Base-by-base conservation (phyloP, 2,888 invertebrate genomes). In the Orchestes rusci region DNA sequence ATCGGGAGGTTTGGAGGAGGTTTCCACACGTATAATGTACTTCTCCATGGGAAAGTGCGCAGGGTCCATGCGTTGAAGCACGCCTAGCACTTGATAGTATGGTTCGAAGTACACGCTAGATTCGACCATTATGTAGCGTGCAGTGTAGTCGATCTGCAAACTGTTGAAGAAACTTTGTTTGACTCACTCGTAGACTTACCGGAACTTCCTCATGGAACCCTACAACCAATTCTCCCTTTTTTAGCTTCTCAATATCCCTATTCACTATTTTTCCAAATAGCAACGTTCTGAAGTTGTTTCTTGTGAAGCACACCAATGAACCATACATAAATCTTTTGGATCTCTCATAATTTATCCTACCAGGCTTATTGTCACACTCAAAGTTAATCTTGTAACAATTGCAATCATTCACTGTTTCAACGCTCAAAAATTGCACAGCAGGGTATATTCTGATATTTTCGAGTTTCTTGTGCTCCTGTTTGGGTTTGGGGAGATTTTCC, bases 31-130 rank as follows among this genome's bases (percentile, higher is more conserved):
- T 1, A 87, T 73, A 45, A 88, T 77, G 59, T 84, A 85, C 46
- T 73, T 73, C 36, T 72, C 70, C 77, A 89, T 78, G 0, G 86
- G 84, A 56, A 88, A 74, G 23, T 73, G 69, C 3, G 73, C 67
- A 16, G 70, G 57, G 30, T 68, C 65, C 39, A 81, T 74, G 1
- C 66, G 67, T 59, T 83, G 76, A 18, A 91, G 63, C 10, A 80
- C 84, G 52, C 72, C 74, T 39, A 87, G 68, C 0, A 87, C 84
- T 58, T 83, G 79, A 50, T 80, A 73, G 60, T 89, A 90, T 0
- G 89, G 85, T 59, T 89, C 89, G 61, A 89, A 88, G 64, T 82
- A 91, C 0, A 84, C 79, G 38, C 78, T 79, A 39, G 84, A 80
- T 62, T 88, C 87, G 2, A 84, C 74, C 83, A 89, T 83, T 0